Evolutionary conservation across 2,888 invertebrate genomes (phyloP), one percentile per base, ranked within the genome.

Genomic region (Drosophila incognita): DNA sequence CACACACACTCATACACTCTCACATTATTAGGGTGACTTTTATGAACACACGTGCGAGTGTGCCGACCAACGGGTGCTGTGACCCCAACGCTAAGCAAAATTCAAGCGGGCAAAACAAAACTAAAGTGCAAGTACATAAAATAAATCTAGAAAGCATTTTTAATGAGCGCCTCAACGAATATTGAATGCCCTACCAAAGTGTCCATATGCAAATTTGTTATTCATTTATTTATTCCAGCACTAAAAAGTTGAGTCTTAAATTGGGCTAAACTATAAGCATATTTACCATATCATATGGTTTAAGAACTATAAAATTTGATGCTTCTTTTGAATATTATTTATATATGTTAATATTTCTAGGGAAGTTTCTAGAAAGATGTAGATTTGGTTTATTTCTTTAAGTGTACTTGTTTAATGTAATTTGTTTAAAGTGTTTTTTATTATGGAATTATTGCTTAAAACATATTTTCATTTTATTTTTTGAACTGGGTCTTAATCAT

Each of bases 51-150:
- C 31, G n/a, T 7, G 42, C 29, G 10, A 57, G 21, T 31, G 59
- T 35, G 52, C 29, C 67, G 73, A 70, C 51, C 31, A 62, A 15
- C 60, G 53, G 42, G 56, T 69, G 65, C 69, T 65, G 49, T 75
- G 76, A 76, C 79, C 82, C 59, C 57, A 68, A 75, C 62, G 73
- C 58, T 67, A 76, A 81, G 79, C 74, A 65, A 76, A 74, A 70
- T 75, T 73, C 64, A 69, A 69, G 62, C 76, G 57, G 53, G 57
- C 61, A 35, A 67, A 76, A 64, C 58, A 69, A 71, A 69, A 70
- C 56, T 53, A 68, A 76, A 72, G 21, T 15, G 7, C 46, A 72
- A 69, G 79, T 60, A 59, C 2, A 48, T 35, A 29, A 58, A 63
- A 64, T 49, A 51, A 15, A 57, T n/a, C 33, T 42, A 18, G 38